Evolutionary conservation across 1,140 invertebrate species (phyloP).

Genomic region (Drosophila parvula): DNA sequence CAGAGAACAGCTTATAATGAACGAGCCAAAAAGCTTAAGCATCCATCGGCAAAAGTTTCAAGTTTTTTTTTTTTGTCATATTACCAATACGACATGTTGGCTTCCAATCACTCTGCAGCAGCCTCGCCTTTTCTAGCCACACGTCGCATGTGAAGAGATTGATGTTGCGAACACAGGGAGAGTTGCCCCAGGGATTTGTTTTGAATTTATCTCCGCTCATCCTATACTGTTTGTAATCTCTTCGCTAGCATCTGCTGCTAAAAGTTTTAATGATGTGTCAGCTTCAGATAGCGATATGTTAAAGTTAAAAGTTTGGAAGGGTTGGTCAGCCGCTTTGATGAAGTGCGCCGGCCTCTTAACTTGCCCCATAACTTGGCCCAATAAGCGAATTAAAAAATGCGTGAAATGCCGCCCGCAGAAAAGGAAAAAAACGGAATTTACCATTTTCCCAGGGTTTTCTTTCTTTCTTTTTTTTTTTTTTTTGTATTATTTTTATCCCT

Average conservation of each 20-base stretch:
- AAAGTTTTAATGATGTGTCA: constrained; percentile 50
- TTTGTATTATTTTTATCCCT: constrained; percentile 11
- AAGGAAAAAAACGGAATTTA: constrained; percentile 19
- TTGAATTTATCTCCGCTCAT: constrained; percentile 5
- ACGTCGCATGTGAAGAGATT: constrained; percentile 12
- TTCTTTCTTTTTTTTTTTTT: background rate
- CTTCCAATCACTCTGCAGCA: constrained; percentile 33
- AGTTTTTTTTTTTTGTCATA: constrained; percentile 47
- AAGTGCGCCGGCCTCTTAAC: constrained; percentile 1
- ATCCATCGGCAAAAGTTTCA: constrained; percentile 49
- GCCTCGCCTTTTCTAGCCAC: constrained; percentile 5
- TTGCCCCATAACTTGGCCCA: constrained; percentile 1
- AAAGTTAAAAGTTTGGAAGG: constrained; percentile 3
- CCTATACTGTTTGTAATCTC: constrained; percentile 7
- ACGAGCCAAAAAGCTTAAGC: constrained; percentile 49
- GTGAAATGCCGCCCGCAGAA: constrained; percentile 25
- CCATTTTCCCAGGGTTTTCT: background rate
- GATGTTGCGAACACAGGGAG: constrained; percentile 6
- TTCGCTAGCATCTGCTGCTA: constrained; percentile 30
- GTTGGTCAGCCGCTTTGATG: constrained; percentile 7
- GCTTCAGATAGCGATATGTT: constrained; percentile 31
- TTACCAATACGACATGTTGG: constrained; percentile 64
- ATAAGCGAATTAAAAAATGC: constrained; percentile 42
- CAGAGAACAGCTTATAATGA: constrained; percentile 44
- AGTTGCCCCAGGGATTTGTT: constrained; percentile 2